Conservation (phyloP, 2,797 vertebrate genomes). For the Takifugu ocellatus region DNA sequence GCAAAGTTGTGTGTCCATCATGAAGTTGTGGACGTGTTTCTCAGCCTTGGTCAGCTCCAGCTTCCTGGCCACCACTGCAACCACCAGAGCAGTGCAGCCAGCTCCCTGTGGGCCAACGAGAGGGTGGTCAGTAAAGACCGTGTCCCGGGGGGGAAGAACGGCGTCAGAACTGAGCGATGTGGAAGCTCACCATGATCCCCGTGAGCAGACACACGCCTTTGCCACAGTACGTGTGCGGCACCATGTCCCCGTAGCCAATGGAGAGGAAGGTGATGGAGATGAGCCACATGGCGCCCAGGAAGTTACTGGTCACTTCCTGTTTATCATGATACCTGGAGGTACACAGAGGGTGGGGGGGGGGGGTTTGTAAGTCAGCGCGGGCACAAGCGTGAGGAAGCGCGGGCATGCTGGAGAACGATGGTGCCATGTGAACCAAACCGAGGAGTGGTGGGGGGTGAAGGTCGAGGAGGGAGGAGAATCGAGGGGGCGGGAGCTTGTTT, state of each 20-base stretch:
- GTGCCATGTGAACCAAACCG: slow-evolving; percentile 48
- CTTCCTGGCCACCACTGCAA: slow-evolving; percentile 88
- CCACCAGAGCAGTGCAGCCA: slow-evolving; percentile 84
- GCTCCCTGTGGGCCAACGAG: slow-evolving; percentile 73
- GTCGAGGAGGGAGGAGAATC: slow-evolving; percentile 24
- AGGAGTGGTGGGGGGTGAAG: slow-evolving; percentile 27
- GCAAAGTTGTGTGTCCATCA: slow-evolving; percentile 92
- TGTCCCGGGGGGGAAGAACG: no score
- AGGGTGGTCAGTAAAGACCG: not conserved
- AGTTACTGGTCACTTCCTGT: slow-evolving; percentile 97
- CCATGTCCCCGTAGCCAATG: slow-evolving; percentile 96
- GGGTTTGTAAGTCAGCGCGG: slow-evolving; percentile 57
- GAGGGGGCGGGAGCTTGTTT: slow-evolving; percentile 26
- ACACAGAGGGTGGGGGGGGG: slow-evolving; percentile 60
- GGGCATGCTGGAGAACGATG: slow-evolving; percentile 59
- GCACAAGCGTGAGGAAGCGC: slow-evolving; percentile 50
- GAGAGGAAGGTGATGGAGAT: slow-evolving; percentile 97
- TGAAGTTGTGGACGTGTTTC: slow-evolving; percentile 92
- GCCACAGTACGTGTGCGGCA: slow-evolving; percentile 93
- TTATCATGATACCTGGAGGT: slow-evolving; percentile 92
- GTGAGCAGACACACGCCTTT: slow-evolving; percentile 95
- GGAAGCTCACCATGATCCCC: slow-evolving; percentile 88
- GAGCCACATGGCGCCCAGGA: slow-evolving; percentile 96
- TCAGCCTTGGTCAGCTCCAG: slow-evolving; percentile 91
- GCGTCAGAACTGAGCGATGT: no score